Conservation (phyloP, 2,113 vertebrate genomes). For the Pseudorasbora parva region DNA sequence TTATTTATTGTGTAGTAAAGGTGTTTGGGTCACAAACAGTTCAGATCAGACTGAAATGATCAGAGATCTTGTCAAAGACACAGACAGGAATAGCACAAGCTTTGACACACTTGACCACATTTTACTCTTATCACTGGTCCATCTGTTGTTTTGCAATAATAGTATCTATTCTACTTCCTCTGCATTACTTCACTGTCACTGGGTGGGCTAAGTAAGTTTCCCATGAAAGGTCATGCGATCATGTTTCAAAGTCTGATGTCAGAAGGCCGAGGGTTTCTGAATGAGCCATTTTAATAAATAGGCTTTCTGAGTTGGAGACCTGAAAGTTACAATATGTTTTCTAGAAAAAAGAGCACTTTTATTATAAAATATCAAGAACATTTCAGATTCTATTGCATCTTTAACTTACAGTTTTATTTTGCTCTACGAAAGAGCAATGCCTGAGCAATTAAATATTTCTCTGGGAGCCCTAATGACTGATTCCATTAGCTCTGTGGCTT, state of each 20-base stretch:
- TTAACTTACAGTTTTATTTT: neutral
- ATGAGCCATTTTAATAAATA: neutral
- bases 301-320: neutral
- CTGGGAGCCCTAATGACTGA: neutral
- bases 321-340: neutral
- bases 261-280: neutral
- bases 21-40: neutral
- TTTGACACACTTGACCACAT: neutral
- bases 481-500: slow-evolving; percentile 12
- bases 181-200: neutral
- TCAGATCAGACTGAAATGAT: neutral
- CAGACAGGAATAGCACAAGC: neutral
- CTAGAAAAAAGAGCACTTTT: neutral
- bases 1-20: neutral
- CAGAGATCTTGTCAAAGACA: neutral
- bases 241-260: neutral
- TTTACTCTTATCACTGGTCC: neutral
- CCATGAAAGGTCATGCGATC: neutral
- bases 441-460: neutral
- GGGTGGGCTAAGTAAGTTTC: neutral
- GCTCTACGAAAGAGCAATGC: neutral
- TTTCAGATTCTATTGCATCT: neutral
- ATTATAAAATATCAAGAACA: neutral
- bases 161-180: neutral
- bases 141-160: neutral